Evolutionary conservation across 2,888 invertebrate genomes (phyloP).

Genomic region (Ditula angustiorana): DNA sequence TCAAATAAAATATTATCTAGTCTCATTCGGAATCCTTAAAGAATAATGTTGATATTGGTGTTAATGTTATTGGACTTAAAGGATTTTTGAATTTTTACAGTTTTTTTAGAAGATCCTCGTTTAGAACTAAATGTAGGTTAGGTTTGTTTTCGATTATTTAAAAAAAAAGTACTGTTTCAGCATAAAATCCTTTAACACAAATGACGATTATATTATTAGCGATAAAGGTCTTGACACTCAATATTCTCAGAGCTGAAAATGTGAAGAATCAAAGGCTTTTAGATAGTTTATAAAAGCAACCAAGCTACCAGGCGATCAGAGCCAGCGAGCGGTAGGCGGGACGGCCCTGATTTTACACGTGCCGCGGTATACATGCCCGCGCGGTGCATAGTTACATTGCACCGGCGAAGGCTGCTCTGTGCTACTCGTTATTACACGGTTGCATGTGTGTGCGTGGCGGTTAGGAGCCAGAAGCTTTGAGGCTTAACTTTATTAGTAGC

Average conservation of each 20-base stretch:
- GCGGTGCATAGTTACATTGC: conserved; percentile 70
- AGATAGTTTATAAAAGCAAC: conserved; percentile 48
- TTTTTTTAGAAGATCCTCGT: too few relatives aligned
- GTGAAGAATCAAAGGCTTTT: conserved; percentile 40
- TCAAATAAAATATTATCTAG: conserved; percentile 13
- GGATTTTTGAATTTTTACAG: too few relatives aligned
- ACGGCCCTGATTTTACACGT: conserved; percentile 72
- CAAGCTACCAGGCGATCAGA: conserved; percentile 69
- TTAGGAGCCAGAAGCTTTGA: conserved; percentile 70
- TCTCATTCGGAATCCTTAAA: too few relatives aligned
- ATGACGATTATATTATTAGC: too few relatives aligned
- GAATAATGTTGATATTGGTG: too few relatives aligned
- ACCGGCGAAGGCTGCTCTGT: conserved; percentile 72
- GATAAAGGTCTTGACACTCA: too few relatives aligned
- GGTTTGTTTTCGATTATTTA: too few relatives aligned
- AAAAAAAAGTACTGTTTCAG: too few relatives aligned
- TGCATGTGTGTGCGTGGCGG: conserved; percentile 57
- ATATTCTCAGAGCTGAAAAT: conserved; percentile 39
- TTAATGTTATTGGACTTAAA: too few relatives aligned
- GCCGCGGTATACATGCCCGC: conserved; percentile 56
- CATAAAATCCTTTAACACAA: too few relatives aligned
- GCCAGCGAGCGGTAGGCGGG: conserved; percentile 47
- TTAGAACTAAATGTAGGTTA: too few relatives aligned
- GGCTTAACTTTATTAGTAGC: conserved; percentile 78
- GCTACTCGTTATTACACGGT: conserved; percentile 63